These are phyloP conservation scores for Latrodectus geometricus DNA, from an alignment of 1,140 invertebrate species.

Conservation along the genomic window DNA sequence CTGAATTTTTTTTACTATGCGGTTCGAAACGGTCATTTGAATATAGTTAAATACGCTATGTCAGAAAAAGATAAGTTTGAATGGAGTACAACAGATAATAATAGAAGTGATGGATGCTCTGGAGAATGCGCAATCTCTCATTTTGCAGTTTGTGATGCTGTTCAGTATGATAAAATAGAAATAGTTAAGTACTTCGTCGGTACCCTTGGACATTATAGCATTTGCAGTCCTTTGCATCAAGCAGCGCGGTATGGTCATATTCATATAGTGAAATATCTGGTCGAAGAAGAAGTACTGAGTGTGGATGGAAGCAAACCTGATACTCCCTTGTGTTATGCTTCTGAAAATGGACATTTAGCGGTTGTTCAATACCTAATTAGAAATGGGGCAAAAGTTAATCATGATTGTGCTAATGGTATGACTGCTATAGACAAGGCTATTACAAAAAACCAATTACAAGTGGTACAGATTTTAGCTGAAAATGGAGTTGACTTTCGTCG, in stretches of 20 bases:
- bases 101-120: not conserved
- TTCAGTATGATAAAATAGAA: no score
- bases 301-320: not conserved
- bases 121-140: not conserved
- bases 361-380: not conserved
- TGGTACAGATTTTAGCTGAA: conserved; percentile 95
- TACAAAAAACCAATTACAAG: conserved; percentile 92
- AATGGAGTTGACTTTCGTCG: conserved; percentile 73
- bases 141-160: not conserved
- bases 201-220: no score
- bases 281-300: not conserved
- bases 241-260: not conserved
- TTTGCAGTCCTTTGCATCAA: not conserved
- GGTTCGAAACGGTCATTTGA: not conserved
- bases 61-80: not conserved
- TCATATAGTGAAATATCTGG: not conserved
- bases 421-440: conserved; percentile 95
- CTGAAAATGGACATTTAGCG: not conserved
- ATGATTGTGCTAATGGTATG: conserved; percentile 66
- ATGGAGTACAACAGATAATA: not conserved
- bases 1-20: not conserved
- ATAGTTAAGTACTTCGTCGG: no score
- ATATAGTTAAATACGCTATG: not conserved
- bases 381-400: not conserved
- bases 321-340: not conserved